Percentiles rank a stretch among this genome's conserved stretches.
Conservation (phyloP, 2,888 invertebrate genomes). For the Biston betularia region DNA sequence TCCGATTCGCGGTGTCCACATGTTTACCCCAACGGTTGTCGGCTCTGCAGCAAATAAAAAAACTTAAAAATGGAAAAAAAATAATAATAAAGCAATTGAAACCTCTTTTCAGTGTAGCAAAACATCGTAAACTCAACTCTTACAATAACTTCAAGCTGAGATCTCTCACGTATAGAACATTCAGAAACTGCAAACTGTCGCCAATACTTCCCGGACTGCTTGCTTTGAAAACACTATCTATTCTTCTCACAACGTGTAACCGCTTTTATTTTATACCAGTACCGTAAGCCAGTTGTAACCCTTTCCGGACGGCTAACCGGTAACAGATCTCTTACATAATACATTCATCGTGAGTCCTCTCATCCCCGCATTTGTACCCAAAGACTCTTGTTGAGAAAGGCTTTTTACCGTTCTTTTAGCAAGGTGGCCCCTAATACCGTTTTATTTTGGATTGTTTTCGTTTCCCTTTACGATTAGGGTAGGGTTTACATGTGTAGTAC, state of each 20-base stretch:
- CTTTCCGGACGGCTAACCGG: conserved; percentile 57
- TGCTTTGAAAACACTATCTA: conserved; percentile 14
- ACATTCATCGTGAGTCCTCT: conserved; percentile 63
- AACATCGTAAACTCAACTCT: neutral
- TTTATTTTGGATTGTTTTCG: conserved; percentile 54
- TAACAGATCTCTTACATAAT: conserved; percentile 64
- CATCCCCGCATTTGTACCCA: conserved; percentile 63
- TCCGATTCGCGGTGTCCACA: too few relatives aligned
- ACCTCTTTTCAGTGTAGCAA: neutral
- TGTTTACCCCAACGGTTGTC: too few relatives aligned
- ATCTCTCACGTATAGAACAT: conserved; percentile 6
- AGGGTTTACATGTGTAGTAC: conserved; percentile 45
- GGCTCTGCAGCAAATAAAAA: too few relatives aligned
- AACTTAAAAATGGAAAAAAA: too few relatives aligned
- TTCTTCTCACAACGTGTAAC: conserved; percentile 16
- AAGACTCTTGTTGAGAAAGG: conserved; percentile 52
- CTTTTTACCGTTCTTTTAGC: conserved; percentile 49
- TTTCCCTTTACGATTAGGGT: conserved; percentile 44
- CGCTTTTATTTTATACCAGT: conserved; percentile 24
- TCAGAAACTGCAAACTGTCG: conserved; percentile 1
- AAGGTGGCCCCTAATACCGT: conserved; percentile 51
- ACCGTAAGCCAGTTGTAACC: conserved; percentile 49
- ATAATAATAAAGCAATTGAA: neutral
- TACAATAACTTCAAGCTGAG: neutral
- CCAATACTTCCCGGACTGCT: conserved; percentile 9